phyloP scores from a whole-genome alignment of 2,113 vertebrate genomes.

The Murina feae region DNA sequence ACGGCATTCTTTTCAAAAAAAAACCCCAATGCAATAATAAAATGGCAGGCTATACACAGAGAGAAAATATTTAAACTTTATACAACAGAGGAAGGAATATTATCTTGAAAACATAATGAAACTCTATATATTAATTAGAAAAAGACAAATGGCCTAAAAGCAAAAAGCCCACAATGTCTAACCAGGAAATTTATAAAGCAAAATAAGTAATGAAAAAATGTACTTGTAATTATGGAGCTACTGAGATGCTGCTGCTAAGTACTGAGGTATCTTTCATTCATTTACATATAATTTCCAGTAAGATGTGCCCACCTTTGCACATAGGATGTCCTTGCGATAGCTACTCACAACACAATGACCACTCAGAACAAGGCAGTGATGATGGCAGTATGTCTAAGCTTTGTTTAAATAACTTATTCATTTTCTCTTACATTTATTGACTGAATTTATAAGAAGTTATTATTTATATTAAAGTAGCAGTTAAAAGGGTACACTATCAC shows the following conservation, averaged over 20 bases:
- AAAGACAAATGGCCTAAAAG: not conserved
- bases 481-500: not conserved
- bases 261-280: not conserved
- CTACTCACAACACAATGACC: not conserved
- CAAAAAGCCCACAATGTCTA: not conserved
- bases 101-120: not conserved
- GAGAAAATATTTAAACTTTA: not conserved
- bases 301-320: not conserved
- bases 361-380: not conserved
- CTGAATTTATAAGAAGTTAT: not conserved
- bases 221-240: not conserved
- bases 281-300: not conserved
- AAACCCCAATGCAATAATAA: not conserved
- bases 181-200: not conserved
- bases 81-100: not conserved
- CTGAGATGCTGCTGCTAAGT: not conserved
- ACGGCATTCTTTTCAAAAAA: not conserved
- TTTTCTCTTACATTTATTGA: not conserved
- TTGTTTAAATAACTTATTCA: not conserved
- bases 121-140: not conserved
- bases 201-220: not conserved
- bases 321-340: not conserved
- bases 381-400: accelerated
- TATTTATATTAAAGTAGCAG: not conserved
- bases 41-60: not conserved